These are phyloP conservation scores for Drosophila tropicalis DNA, from an alignment of 1,140 invertebrate species.

Conservation along the genomic window DNA sequence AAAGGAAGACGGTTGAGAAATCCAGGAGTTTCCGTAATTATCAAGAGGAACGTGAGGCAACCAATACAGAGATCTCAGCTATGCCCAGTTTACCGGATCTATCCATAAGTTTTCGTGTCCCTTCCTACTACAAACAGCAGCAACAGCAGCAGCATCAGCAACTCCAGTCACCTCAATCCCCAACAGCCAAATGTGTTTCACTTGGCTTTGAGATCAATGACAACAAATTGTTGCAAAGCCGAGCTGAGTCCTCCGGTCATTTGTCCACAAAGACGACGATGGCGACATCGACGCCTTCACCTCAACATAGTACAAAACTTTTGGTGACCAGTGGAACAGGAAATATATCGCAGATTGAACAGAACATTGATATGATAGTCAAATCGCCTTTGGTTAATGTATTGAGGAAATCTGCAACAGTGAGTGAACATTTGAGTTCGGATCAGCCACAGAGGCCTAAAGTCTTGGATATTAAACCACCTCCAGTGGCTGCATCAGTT, in stretches of 20 bases:
- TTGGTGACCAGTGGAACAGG: conserved; percentile 36
- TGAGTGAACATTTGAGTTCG: conserved; percentile 23
- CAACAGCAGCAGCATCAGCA: conserved; percentile 17
- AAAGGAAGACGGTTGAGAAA: conserved; percentile 85
- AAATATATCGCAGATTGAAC: conserved; percentile 74
- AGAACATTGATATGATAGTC: conserved; percentile 77
- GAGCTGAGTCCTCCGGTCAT: conserved; percentile 60
- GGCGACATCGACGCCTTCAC: conserved; percentile 31
- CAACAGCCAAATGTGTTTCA: conserved; percentile 56
- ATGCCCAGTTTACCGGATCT: conserved; percentile 82
- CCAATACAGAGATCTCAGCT: conserved; percentile 6
- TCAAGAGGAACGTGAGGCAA: conserved; percentile 77
- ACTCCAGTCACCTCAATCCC: conserved; percentile 50
- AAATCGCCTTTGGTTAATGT: conserved; percentile 78
- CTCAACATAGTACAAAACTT: conserved; percentile 46
- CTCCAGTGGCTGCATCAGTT: conserved; percentile 10
- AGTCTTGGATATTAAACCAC: conserved; percentile 52
- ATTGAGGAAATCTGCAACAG: conserved; percentile 61
- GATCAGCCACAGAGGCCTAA: conserved; percentile 52
- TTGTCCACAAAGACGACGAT: conserved; percentile 22
- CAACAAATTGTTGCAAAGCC: conserved; percentile 66
- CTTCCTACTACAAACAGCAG: conserved; percentile 63
- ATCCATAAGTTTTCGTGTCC: conserved; percentile 71
- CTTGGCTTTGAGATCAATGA: conserved; percentile 78
- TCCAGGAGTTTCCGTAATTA: conserved; percentile 87